Evolutionary conservation across 2,888 invertebrate genomes (phyloP), one percentile per base, ranked within the genome.

Genomic region (Heliconius ismenius): DNA sequence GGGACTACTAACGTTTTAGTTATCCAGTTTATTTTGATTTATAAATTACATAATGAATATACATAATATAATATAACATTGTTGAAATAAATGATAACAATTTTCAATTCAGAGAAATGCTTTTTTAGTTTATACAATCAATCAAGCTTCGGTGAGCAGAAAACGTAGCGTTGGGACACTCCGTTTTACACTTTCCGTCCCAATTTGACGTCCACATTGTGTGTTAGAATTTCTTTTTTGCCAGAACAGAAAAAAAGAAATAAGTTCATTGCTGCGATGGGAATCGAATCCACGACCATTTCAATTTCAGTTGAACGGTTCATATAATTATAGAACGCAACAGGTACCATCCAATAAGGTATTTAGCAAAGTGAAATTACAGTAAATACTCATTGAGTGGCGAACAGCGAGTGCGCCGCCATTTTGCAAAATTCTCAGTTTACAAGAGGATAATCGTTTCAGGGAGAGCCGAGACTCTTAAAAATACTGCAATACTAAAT

Each of bases 401-500:
- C 76, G 79, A 80, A 81, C 80, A 81, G 75, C 65, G 76, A 83
- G 80, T 79, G 80, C 79, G 77, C 78, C 75, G 82, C 83, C 83
- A 82, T 84, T 83, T 84, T 81, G 79, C 75, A 78, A 82, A 80
- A 79, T 81, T 81, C 80, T 72, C 75, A 67, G 78, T 78, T 78
- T 76, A 79, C 80, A 70, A 83, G 84, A 81, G 83, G 80, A 83
- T 84, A 84, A 84, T 84, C 82, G 84, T 81, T 82, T 81, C 80
- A 79, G 76, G 81, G 79, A 81, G 80, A 80, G 80, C 77, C 76
- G 79, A 74, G 80, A 77, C 78, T 80, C 79, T 82, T 81, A 76
- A 78, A 79, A 81, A 81, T 79, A 77, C 80, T 75, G 78, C 77
- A 78, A 78, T 81, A 80, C 79, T 78, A 77, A 81, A 80, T 77